phyloP scores from a whole-genome alignment of 2,888 invertebrate genomes.

The Parapristionchus giblindavisi region DNA sequence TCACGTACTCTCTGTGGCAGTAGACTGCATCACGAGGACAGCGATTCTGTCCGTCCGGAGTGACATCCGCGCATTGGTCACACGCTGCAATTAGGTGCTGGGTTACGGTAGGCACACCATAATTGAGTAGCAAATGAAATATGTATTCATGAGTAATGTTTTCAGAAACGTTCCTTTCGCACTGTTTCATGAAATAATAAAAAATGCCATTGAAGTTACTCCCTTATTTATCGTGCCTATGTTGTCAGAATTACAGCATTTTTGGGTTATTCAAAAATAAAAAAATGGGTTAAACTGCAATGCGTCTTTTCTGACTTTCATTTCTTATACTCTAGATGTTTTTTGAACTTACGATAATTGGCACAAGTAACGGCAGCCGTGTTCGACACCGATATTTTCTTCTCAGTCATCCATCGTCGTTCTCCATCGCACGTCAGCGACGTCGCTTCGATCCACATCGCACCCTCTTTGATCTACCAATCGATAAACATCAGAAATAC shows the following conservation, averaged over 20 bases:
- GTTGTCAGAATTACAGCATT: no score
- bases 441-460: constrained; percentile 22
- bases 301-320: background rate
- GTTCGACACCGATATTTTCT: background rate
- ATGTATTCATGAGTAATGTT: no score
- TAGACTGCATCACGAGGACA: constrained; percentile 21
- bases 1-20: constrained; percentile 16
- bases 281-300: background rate
- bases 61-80: constrained; percentile 20
- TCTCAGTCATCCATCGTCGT: constrained; percentile 8
- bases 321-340: background rate
- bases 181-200: no score
- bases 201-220: no score
- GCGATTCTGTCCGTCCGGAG: background rate
- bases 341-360: background rate
- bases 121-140: no score
- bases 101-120: no score
- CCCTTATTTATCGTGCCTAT: no score
- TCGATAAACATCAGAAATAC: no score
- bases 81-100: no score
- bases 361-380: constrained; percentile 29
- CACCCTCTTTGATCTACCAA: constrained; percentile 29
- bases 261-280: background rate
- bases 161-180: no score
- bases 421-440: constrained; percentile 18